Percentiles rank a stretch among this genome's conserved stretches.
phyloP scores from a whole-genome alignment of 1,140 invertebrate genomes.

The Eueides isabella region DNA sequence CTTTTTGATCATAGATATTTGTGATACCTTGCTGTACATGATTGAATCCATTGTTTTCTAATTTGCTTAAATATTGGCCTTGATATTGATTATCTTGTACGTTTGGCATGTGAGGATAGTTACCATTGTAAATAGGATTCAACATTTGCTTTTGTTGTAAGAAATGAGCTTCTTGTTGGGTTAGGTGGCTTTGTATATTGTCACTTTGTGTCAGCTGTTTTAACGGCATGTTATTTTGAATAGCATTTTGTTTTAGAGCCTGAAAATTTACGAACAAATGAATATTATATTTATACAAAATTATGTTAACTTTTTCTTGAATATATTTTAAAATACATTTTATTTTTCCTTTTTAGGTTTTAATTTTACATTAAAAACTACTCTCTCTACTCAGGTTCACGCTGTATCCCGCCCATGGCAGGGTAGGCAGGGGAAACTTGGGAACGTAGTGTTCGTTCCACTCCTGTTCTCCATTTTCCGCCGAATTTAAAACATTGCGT shows the following conservation, averaged over 20 bases:
- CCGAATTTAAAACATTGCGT: too few species aligned
- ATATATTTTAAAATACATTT: too few species aligned
- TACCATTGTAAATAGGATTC: conserved; percentile 74
- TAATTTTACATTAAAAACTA: too few species aligned
- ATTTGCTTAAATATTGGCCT: conserved; percentile 71
- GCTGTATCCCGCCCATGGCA: too few species aligned
- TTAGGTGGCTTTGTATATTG: conserved; percentile 75
- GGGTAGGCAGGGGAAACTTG: too few species aligned
- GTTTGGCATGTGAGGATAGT: conserved; percentile 61
- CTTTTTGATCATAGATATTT: conserved; percentile 76
- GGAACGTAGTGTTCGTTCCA: too few species aligned
- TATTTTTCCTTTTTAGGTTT: too few species aligned
- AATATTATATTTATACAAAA: neutral
- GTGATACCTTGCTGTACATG: conserved; percentile 75
- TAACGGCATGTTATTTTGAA: conserved; percentile 80
- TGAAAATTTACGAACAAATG: conserved; percentile 48
- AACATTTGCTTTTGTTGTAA: conserved; percentile 79
- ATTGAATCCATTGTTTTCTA: conserved; percentile 63
- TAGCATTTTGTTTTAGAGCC: conserved; percentile 78
- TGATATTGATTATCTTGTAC: conserved; percentile 70
- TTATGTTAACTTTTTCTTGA: neutral
- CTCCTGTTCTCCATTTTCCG: too few species aligned
- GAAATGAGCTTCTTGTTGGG: conserved; percentile 79
- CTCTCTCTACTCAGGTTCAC: too few species aligned
- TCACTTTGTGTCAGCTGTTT: conserved; percentile 79